Evolutionary conservation across 2,888 invertebrate species (phyloP).

Genomic region (Sisyra terminalis): DNA sequence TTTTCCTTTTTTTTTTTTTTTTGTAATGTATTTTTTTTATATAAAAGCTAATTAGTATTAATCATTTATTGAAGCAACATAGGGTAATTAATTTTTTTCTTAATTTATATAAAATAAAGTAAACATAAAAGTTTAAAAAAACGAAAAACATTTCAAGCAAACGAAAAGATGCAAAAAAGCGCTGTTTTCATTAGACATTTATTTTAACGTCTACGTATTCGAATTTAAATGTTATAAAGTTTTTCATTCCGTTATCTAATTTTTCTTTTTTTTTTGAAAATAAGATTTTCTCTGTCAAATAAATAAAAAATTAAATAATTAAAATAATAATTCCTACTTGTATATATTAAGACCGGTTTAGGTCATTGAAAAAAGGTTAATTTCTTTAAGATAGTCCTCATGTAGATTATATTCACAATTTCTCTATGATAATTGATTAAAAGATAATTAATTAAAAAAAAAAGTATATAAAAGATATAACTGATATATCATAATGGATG

Average conservation of each 20-base stretch:
- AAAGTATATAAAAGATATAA: conserved; percentile 1
- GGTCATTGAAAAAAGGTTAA: conserved; percentile 6
- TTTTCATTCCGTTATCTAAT: too few species aligned
- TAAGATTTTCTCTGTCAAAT: too few species aligned
- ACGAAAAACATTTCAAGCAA: not conserved
- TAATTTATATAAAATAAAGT: conserved; percentile 1
- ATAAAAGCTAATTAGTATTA: not conserved
- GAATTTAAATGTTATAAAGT: too few species aligned
- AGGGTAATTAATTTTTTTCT: not conserved
- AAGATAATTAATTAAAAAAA: too few species aligned
- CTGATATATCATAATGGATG: not conserved
- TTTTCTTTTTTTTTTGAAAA: too few species aligned
- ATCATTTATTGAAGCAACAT: not conserved
- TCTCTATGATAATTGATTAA: conserved; percentile 1
- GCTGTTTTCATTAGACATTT: too few species aligned
- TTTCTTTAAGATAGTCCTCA: conserved; percentile 2
- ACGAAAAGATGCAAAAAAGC: not conserved
- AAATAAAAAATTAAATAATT: too few species aligned
- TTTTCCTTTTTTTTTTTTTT: not conserved
- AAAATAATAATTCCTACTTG: conserved; percentile 1
- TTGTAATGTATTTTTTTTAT: not conserved
- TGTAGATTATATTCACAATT: conserved; percentile 4
- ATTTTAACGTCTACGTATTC: too few species aligned
- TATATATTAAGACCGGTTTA: conserved; percentile 6
- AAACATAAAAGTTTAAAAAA: conserved; percentile 2